Percentiles rank a stretch among this genome's conserved stretches.
Conservation (phyloP, 2,888 invertebrate species). For the Cephus sareptanus region DNA sequence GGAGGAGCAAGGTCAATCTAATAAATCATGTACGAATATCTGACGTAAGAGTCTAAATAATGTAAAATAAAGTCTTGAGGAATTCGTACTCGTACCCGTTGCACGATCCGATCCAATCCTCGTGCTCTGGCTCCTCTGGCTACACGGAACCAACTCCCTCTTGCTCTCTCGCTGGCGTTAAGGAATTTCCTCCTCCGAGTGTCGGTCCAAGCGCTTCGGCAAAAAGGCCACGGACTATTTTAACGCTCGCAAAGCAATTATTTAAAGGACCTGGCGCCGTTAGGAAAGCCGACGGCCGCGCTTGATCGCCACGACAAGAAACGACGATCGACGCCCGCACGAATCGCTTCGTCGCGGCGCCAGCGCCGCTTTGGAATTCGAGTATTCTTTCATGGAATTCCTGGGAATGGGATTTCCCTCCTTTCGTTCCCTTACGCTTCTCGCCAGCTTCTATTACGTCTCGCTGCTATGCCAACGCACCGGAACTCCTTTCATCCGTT, state of each 20-base stretch:
- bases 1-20: background rate
- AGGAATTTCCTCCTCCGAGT: constrained; percentile 6
- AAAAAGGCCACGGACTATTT: constrained; percentile 3
- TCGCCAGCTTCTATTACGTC: background rate
- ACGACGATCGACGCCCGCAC: constrained; percentile 2
- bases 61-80: background rate
- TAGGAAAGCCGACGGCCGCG: background rate
- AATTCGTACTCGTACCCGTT: background rate
- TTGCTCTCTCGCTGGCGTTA: background rate
- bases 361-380: constrained; percentile 4
- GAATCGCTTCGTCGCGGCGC: constrained; percentile 8
- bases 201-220: background rate
- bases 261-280: constrained; percentile 7
- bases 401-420: background rate
- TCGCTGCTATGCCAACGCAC: background rate
- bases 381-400: constrained; percentile 1
- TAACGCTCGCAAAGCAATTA: constrained; percentile 5
- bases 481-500: background rate
- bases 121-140: no score
- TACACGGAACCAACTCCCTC: background rate
- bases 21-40: no score
- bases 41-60: background rate
- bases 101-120: background rate
- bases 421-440: background rate
- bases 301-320: background rate